Conservation (phyloP, 1,140 invertebrate genomes). For the Drosophila kurseongensis region DNA sequence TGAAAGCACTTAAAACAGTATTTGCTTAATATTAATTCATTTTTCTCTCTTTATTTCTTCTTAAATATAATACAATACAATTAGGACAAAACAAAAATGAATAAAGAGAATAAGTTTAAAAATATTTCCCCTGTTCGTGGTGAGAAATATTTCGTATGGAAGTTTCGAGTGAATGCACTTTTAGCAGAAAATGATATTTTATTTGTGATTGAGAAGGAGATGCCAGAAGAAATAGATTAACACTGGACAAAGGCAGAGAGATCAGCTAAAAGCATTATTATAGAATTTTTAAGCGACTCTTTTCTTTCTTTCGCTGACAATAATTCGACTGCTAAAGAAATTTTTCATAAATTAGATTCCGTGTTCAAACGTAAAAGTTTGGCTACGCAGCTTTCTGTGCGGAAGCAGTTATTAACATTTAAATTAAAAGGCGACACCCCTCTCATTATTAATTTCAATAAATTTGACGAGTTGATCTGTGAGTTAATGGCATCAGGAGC, state of each 20-base stretch:
- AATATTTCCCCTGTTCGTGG: not conserved
- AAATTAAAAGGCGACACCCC: constrained; percentile 78
- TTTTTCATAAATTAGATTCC: constrained; percentile 78
- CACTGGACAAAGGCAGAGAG: too few relatives aligned
- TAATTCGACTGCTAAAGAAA: constrained; percentile 63
- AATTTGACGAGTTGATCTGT: constrained; percentile 83
- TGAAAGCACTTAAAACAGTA: not conserved
- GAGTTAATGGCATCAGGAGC: constrained; percentile 65
- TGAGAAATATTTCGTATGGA: too few relatives aligned
- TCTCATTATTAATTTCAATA: constrained; percentile 76
- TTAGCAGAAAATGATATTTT: too few relatives aligned
- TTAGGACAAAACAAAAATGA: not conserved
- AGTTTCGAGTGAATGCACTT: too few relatives aligned
- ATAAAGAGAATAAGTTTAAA: not conserved
- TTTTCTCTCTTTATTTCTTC: too few relatives aligned
- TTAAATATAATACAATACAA: not conserved
- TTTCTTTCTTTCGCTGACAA: constrained; percentile 72
- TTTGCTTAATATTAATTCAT: too few relatives aligned
- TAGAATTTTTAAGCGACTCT: constrained; percentile 79
- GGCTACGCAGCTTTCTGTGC: constrained; percentile 74
- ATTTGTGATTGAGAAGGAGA: too few relatives aligned
- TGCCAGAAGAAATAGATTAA: too few relatives aligned
- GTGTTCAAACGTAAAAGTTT: constrained; percentile 84
- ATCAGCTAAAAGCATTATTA: constrained; percentile 68
- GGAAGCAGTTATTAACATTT: constrained; percentile 77